Percentiles rank a stretch among this genome's conserved stretches.
phyloP scores from a whole-genome alignment of 1,140 invertebrate genomes.

The Pseudomyrmex pallidus region DNA sequence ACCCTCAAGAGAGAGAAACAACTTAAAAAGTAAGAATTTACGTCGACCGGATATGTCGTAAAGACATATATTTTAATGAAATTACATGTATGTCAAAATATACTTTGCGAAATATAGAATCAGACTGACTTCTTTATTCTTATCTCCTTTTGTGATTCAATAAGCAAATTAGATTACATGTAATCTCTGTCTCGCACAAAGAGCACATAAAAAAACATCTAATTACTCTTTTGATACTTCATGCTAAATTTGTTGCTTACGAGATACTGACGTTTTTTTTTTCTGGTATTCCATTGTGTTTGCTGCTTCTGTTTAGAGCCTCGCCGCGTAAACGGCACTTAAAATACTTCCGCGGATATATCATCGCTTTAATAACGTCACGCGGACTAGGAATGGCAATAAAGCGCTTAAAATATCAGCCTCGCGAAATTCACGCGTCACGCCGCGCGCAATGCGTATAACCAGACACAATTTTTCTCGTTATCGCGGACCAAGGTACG shows the following conservation, averaged over 20 bases:
- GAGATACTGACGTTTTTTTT: too few relatives aligned
- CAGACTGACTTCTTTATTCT: not conserved
- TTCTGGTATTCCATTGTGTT: not conserved
- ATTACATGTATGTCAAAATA: not conserved
- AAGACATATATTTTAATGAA: slow-evolving; percentile 33
- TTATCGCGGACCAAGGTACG: slow-evolving; percentile 51
- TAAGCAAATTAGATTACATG: slow-evolving; percentile 4
- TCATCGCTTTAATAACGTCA: slow-evolving; percentile 43
- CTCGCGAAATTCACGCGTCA: not conserved
- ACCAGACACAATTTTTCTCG: slow-evolving; percentile 70
- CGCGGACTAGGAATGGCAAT: slow-evolving; percentile 20
- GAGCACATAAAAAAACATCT: too few relatives aligned
- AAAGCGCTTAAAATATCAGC: slow-evolving; percentile 47
- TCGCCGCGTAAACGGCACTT: slow-evolving; percentile 6
- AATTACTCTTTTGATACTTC: too few relatives aligned
- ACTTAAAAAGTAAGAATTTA: slow-evolving; percentile 53
- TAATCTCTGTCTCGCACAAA: too few relatives aligned
- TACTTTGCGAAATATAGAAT: not conserved
- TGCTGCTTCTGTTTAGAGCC: not conserved
- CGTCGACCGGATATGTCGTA: slow-evolving; percentile 14
- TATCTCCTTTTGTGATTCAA: not conserved
- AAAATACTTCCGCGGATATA: slow-evolving; percentile 48
- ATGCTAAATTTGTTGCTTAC: not conserved
- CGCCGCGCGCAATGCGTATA: slow-evolving; percentile 30
- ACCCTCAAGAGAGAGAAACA: slow-evolving; percentile 23